Conservation (phyloP, 2,797 vertebrate species). For the Tragelaphus oryx region DNA sequence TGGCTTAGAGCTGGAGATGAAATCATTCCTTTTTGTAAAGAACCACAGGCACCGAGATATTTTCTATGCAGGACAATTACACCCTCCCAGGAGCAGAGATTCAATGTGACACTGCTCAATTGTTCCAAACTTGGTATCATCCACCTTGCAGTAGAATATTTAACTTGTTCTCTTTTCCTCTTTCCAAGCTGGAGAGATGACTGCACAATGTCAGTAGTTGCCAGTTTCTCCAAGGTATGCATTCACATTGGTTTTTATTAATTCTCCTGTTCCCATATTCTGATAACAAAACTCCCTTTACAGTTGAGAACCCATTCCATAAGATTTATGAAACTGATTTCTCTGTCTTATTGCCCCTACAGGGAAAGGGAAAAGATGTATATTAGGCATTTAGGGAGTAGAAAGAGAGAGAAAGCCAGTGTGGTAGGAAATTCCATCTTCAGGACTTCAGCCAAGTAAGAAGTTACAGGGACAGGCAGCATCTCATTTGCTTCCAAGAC, state of each 20-base stretch:
- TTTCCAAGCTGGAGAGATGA: neutral
- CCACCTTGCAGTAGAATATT: neutral
- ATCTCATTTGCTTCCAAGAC: neutral
- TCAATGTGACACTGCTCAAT: neutral
- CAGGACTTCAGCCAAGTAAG: neutral
- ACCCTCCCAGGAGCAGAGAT: neutral
- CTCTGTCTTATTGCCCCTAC: too few relatives aligned
- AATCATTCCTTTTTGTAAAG: neutral
- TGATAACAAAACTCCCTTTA: neutral
- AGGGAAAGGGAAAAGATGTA: neutral
- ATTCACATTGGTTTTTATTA: neutral
- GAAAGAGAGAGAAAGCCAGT: neutral
- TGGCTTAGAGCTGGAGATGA: neutral
- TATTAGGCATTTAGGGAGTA: neutral
- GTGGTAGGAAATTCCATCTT: neutral
- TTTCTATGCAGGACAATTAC: neutral
- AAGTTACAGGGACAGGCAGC: neutral
- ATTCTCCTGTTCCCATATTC: neutral
- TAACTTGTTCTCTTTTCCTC: neutral
- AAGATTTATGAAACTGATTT: neutral
- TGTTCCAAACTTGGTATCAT: neutral
- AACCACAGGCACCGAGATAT: neutral
- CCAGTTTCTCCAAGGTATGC: neutral
- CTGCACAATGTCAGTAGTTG: too few relatives aligned
- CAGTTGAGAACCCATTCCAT: neutral